Percentiles rank a stretch among this genome's conserved stretches.
These are phyloP conservation scores for Planococcus citri DNA, from an alignment of 1,140 invertebrate genomes.

Conservation along the genomic window DNA sequence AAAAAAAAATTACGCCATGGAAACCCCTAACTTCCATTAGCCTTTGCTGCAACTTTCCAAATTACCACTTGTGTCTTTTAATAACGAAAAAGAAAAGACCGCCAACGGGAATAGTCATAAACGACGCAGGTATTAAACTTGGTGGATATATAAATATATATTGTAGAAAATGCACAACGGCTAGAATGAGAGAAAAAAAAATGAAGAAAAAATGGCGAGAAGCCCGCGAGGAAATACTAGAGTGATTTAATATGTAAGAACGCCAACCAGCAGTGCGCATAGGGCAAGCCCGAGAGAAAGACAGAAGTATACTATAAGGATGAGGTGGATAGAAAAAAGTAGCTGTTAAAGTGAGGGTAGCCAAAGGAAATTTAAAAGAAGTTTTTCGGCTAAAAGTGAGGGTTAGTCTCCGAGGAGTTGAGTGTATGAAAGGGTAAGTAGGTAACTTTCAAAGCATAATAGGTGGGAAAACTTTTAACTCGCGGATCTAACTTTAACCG, in stretches of 20 bases:
- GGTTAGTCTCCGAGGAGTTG: neutral
- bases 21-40: neutral
- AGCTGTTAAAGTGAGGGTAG: neutral
- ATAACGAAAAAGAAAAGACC: neutral
- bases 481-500: neutral
- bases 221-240: neutral
- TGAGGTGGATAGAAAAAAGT: neutral
- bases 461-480: constrained; percentile 3
- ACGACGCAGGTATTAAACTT: neutral
- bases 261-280: too few species aligned
- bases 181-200: too few species aligned
- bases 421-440: constrained; percentile 16
- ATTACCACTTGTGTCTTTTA: constrained; percentile 3
- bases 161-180: neutral
- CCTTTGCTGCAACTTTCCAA: neutral
- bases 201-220: neutral
- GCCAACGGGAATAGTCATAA: neutral
- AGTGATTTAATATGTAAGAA: constrained; percentile 17
- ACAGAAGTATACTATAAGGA: neutral
- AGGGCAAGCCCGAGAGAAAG: neutral
- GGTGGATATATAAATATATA: neutral
- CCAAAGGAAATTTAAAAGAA: constrained; percentile 14
- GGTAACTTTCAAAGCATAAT: constrained; percentile 9
- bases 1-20: neutral
- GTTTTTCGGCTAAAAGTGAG: constrained; percentile 18